Conservation (phyloP, 2,113 vertebrate genomes). For the Ascaphus truei region DNA sequence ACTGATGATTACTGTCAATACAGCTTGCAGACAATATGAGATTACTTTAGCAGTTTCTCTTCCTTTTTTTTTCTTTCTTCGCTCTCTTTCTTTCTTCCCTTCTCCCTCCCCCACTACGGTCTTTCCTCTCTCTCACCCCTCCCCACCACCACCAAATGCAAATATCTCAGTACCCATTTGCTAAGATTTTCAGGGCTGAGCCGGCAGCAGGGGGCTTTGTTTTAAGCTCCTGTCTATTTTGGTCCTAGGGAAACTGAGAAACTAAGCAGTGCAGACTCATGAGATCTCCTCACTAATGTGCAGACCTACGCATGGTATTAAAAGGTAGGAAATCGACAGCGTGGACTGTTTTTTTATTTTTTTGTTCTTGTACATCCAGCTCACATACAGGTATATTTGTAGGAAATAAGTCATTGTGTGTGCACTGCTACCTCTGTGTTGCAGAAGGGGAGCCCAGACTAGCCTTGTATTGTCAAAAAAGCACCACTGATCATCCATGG, state of each 20-base stretch:
- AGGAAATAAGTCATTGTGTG: not conserved
- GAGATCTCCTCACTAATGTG: not conserved
- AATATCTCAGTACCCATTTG: conserved; percentile 68
- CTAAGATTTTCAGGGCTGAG: conserved; percentile 49
- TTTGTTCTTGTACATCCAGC: not conserved
- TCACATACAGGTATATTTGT: not conserved
- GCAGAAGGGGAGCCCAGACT: not conserved
- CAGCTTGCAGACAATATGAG: conserved; percentile 65
- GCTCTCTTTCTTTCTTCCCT: conserved; percentile 38
- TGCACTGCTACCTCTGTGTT: not conserved
- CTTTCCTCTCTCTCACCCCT: conserved; percentile 23
- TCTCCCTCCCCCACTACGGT: conserved; percentile 30
- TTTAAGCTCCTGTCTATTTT: conserved; percentile 51
- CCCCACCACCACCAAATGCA: conserved; percentile 63
- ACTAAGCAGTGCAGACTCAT: conserved; percentile 39
- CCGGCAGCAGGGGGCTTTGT: conserved; percentile 65
- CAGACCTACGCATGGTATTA: not conserved
- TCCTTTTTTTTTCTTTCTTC: conserved; percentile 36
- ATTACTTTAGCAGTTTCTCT: conserved; percentile 63
- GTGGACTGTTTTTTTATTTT: not conserved
- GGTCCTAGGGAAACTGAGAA: conserved; percentile 50
- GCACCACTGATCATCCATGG: too few relatives aligned
- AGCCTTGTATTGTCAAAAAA: too few relatives aligned
- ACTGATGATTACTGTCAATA: conserved; percentile 73
- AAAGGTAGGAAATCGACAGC: conserved; percentile 11